phyloP scores from a whole-genome alignment of 2,113 vertebrate genomes.

The Chaetodon auriga region DNA sequence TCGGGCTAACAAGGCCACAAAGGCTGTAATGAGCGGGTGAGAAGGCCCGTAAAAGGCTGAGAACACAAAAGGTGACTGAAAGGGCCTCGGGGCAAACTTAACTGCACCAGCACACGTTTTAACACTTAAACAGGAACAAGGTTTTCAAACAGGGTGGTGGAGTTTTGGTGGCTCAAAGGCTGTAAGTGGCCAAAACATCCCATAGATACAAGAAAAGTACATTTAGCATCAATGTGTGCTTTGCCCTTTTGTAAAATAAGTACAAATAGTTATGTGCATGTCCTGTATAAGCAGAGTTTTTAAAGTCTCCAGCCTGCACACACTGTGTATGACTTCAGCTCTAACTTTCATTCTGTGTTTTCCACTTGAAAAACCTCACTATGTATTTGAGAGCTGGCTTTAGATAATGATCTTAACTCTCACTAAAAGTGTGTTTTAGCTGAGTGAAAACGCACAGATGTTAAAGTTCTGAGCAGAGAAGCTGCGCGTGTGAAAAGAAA shows the following conservation, averaged over 20 bases:
- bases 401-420: not conserved
- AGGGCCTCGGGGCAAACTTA: slow-evolving; percentile 43
- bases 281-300: not conserved
- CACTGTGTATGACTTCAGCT: not conserved
- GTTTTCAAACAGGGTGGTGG: not conserved
- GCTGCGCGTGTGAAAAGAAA: not conserved
- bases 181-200: not conserved
- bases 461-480: not conserved
- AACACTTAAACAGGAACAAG: slow-evolving; percentile 16
- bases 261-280: slow-evolving; percentile 2
- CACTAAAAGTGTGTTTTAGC: not conserved
- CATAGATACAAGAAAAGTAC: not conserved
- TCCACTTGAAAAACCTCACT: not conserved
- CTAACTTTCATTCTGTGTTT: not conserved
- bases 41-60: slow-evolving; percentile 59
- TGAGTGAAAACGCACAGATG: not conserved
- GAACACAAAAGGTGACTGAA: slow-evolving; percentile 40
- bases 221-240: not conserved
- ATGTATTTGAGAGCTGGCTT: not conserved
- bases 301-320: not conserved
- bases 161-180: slow-evolving; percentile 1
- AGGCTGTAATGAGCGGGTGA: slow-evolving; percentile 76
- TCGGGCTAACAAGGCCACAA: slow-evolving; percentile 62
- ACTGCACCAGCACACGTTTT: slow-evolving; percentile 28
- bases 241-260: slow-evolving; percentile 2